Evolutionary conservation across 2,113 vertebrate species (phyloP).

Genomic region (Scolopax mira): DNA sequence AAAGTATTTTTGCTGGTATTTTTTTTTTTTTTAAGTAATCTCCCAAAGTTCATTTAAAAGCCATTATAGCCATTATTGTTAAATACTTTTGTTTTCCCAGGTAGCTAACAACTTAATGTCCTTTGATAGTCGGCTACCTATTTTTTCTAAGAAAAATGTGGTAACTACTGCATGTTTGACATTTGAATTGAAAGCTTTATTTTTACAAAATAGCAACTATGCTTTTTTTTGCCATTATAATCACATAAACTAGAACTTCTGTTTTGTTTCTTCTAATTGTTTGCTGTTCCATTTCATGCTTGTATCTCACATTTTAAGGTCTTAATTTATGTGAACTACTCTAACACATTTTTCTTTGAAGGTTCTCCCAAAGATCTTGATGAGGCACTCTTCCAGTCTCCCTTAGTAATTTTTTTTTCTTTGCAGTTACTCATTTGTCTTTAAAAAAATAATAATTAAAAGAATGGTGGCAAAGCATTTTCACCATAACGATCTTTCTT

Average conservation of each 20-base stretch:
- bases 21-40: constrained; percentile 37
- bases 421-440: constrained; percentile 85
- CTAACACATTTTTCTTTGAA: constrained; percentile 87
- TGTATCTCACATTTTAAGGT: constrained; percentile 75
- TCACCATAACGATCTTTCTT: constrained; percentile 73
- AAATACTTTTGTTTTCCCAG: constrained; percentile 64
- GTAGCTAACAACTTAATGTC: constrained; percentile 46
- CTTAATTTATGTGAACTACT: constrained; percentile 81
- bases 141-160: constrained; percentile 74
- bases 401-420: constrained; percentile 84
- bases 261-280: constrained; percentile 73
- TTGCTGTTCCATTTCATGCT: constrained; percentile 82
- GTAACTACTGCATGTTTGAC: constrained; percentile 67
- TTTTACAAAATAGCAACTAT: constrained; percentile 55
- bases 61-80: not conserved
- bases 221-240: constrained; percentile 66
- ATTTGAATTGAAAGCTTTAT: constrained; percentile 56
- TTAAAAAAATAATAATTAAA: constrained; percentile 56
- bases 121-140: constrained; percentile 64
- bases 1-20: constrained; percentile 58
- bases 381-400: constrained; percentile 80
- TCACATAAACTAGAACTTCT: constrained; percentile 54
- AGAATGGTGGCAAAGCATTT: constrained; percentile 41
- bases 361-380: constrained; percentile 86
- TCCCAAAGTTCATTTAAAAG: constrained; percentile 54